Base-by-base conservation (phyloP, 2,113 vertebrate genomes). In the Pimephales promelas region DNA sequence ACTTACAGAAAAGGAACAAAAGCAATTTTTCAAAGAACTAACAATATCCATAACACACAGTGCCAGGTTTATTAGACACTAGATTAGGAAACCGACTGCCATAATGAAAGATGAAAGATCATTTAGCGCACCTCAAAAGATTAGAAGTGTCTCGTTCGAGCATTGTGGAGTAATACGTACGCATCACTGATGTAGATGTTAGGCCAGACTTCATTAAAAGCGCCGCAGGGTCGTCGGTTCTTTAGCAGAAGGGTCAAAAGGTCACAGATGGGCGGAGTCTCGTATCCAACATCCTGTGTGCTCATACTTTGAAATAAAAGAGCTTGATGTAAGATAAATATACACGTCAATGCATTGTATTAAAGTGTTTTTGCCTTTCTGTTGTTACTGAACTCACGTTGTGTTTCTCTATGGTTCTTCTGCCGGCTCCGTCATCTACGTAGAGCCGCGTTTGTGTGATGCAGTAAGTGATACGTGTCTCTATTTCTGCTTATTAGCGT, bases 131-230 rank as follows among this genome's bases (percentile, higher is more conserved):
- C 10, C 3, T 59, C 3, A 20, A 13, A 28, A 5, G 13, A 62
- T 28, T 8, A 31, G 18, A 31, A 2, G 18, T 2, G 64, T 5
- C 20, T 2, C 8, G 56, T 49, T 36, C 16, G 22, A 43, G 28
- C n/a, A 31, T 31, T 10, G 8, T 68, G 31, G 64, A 11, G 2
- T 68, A 2, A 72, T 57, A 92, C 93, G 86, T 89, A 93, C 92
- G 89, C 90, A 28, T 95, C 88, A 81, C 93, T 90, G 56, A 95
- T 84, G 90, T 91, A 91, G 85, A 95, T 89, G 79, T 90, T 77
- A 80, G 92, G 92, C 93, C 93, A 95, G 87, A 95, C 92, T 89
- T 93, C 89, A 70, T 91, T 93, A 90, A 93, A 92, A 7, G 92
- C 86, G 79, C 91, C 90, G 2, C 91, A 90, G 82, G 92, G 89